Conservation (phyloP, 1,140 invertebrate species). For the Rhizoglyphus robini region DNA sequence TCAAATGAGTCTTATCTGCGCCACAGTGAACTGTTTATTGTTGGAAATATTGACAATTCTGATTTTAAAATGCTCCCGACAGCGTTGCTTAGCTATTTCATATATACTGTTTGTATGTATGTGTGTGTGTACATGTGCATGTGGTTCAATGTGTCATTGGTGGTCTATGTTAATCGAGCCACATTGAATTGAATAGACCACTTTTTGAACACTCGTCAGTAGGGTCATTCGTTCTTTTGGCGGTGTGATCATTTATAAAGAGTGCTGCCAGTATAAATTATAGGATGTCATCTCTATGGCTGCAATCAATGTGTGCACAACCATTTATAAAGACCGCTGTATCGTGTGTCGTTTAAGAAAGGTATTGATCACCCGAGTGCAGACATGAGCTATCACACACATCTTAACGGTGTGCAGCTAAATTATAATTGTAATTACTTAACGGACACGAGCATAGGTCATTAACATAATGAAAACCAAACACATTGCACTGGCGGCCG, state of each 20-base stretch:
- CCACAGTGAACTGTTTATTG: neutral
- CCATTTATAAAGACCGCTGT: neutral
- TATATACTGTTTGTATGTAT: neutral
- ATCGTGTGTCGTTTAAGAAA: neutral
- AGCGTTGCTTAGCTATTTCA: neutral
- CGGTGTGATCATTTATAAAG: neutral
- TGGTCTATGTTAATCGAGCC: no score
- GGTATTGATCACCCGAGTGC: neutral
- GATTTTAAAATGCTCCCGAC: neutral
- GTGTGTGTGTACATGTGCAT: neutral
- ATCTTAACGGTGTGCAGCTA: no score
- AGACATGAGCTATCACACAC: no score
- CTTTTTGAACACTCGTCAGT: neutral
- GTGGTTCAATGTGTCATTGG: no score
- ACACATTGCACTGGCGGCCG: neutral
- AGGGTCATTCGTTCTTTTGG: neutral
- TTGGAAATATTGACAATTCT: constrained; percentile 2
- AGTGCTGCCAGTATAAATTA: neutral
- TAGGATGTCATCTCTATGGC: neutral
- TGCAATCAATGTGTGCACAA: no score
- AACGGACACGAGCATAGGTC: neutral
- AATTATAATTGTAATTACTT: no score
- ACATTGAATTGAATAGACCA: neutral
- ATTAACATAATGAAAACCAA: neutral
- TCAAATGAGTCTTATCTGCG: neutral